phyloP scores from a whole-genome alignment of 2,113 vertebrate species.

The Planiliza haematocheilus region DNA sequence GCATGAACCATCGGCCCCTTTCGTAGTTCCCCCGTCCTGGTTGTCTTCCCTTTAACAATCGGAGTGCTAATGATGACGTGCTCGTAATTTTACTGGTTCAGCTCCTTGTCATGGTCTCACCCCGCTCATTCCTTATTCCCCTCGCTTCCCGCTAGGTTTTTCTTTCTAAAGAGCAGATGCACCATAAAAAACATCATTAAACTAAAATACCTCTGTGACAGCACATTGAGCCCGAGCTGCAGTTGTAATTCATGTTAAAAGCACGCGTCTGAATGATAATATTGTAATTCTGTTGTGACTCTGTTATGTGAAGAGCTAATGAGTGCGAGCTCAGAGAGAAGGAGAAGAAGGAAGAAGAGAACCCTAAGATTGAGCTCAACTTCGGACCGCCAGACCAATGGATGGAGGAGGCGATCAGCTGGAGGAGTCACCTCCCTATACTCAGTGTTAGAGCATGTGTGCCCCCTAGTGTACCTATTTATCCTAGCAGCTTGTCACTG shows the following conservation, averaged over 20 bases:
- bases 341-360: constrained; percentile 4
- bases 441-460: constrained; percentile 59
- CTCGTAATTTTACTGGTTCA: constrained; percentile 45
- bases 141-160: constrained; percentile 55
- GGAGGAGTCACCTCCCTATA: not conserved
- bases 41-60: constrained; percentile 45
- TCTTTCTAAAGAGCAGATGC: constrained; percentile 65
- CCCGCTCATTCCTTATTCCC: constrained; percentile 57
- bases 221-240: constrained; percentile 47
- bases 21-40: not conserved
- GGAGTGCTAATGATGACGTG: constrained; percentile 22
- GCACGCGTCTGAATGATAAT: constrained; percentile 52
- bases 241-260: constrained; percentile 56
- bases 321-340: constrained; percentile 32
- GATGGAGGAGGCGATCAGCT: constrained; percentile 34
- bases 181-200: constrained; percentile 67
- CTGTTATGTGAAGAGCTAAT: constrained; percentile 4
- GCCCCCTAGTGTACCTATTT: constrained; percentile 63
- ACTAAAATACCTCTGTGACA: constrained; percentile 62
- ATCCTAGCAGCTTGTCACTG: constrained; percentile 24
- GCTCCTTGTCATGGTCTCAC: constrained; percentile 26
- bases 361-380: constrained; percentile 16
- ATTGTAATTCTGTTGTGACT: constrained; percentile 14
- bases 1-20: constrained; percentile 43
- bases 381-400: constrained; percentile 23